Conservation (phyloP, 1,140 invertebrate species). For the Cydia fagiglandana region DNA sequence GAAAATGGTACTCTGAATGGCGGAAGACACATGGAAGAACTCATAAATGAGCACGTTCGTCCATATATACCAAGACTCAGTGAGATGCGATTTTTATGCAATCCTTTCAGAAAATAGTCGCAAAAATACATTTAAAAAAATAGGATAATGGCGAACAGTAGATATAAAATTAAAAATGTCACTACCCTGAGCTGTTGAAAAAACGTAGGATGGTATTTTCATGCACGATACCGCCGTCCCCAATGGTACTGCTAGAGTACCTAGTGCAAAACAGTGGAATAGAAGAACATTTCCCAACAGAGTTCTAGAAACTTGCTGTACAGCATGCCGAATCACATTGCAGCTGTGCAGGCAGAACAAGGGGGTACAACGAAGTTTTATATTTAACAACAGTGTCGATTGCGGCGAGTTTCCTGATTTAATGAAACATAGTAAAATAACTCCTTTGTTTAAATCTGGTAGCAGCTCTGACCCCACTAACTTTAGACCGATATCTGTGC, state of each 20-base stretch:
- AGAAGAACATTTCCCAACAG: neutral
- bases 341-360: neutral
- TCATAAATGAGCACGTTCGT: too few relatives aligned
- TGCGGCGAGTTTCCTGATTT: too few relatives aligned
- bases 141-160: too few relatives aligned
- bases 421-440: too few relatives aligned
- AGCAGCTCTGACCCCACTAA: too few relatives aligned
- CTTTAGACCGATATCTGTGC: too few relatives aligned
- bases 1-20: conserved; percentile 1
- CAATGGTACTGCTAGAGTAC: neutral
- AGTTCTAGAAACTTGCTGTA: conserved; percentile 3
- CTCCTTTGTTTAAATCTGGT: too few relatives aligned
- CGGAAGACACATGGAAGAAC: neutral
- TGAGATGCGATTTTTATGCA: neutral
- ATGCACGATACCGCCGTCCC: neutral
- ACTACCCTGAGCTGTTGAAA: too few relatives aligned
- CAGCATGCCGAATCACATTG: conserved; percentile 16
- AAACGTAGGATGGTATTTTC: neutral
- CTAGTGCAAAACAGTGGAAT: neutral
- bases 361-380: neutral
- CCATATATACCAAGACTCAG: neutral
- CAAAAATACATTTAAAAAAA: too few relatives aligned
- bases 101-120: too few relatives aligned
- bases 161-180: too few relatives aligned
- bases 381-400: too few relatives aligned